Evolutionary conservation across 2,888 invertebrate genomes (phyloP).

Genomic region (Ophion ventricosus): DNA sequence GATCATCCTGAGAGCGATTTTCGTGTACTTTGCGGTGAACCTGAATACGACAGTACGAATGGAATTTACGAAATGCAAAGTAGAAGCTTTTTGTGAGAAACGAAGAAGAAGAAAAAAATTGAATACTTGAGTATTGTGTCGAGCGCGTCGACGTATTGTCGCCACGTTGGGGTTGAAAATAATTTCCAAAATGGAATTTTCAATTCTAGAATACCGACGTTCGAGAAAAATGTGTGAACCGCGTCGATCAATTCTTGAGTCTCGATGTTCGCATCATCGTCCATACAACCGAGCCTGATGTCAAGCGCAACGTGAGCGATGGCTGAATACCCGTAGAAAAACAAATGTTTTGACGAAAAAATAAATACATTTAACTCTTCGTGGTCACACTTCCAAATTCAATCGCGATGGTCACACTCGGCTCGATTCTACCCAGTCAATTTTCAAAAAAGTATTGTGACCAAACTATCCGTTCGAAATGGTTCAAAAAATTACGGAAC

Average conservation of each 20-base stretch:
- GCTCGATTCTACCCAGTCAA: no score
- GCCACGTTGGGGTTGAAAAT: slow-evolving; percentile 87
- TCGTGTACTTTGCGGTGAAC: slow-evolving; percentile 87
- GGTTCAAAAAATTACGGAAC: no score
- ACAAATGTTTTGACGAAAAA: not conserved
- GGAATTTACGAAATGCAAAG: not conserved
- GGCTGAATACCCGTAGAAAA: slow-evolving; percentile 83
- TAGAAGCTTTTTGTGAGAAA: not conserved
- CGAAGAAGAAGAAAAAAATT: slow-evolving; percentile 22
- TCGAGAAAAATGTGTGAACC: slow-evolving; percentile 87
- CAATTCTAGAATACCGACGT: slow-evolving; percentile 87
- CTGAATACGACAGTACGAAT: slow-evolving; percentile 80
- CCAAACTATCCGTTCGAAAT: no score
- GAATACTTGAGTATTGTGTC: slow-evolving; percentile 88
- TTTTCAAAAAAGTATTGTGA: no score
- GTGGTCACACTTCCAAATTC: no score
- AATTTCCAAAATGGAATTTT: slow-evolving; percentile 88
- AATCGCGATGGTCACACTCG: no score
- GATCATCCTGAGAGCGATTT: slow-evolving; percentile 84
- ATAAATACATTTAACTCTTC: not conserved
- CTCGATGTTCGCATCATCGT: slow-evolving; percentile 84
- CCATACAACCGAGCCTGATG: slow-evolving; percentile 87
- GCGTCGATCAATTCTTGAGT: slow-evolving; percentile 88
- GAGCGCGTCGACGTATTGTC: slow-evolving; percentile 86
- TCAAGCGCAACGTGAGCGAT: slow-evolving; percentile 88